A percentile compares a stretch with the other conserved stretches of the same genome.
Conservation (phyloP, 2,888 invertebrate genomes). For the Drosophila merina region DNA sequence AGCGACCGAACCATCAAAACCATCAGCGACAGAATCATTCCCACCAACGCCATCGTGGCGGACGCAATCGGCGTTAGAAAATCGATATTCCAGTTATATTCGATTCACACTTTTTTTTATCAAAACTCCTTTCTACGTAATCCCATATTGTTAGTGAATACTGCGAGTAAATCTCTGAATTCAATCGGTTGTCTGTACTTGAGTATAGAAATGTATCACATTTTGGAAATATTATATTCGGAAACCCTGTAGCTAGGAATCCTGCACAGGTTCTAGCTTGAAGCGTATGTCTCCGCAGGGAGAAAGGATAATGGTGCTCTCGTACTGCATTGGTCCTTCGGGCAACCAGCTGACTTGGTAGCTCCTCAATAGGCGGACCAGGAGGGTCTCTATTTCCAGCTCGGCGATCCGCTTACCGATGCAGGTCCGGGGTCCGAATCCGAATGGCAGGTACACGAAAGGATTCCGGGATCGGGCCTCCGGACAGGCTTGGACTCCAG, state of each 20-base stretch:
- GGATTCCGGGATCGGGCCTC: conserved; percentile 68
- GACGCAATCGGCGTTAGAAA: conserved; percentile 72
- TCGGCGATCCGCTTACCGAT: conserved; percentile 90
- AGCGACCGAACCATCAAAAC: conserved; percentile 43
- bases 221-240: background rate
- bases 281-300: conserved; percentile 82
- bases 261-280: conserved; percentile 71
- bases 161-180: conserved; percentile 51
- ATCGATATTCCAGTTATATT: background rate
- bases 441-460: conserved; percentile 86
- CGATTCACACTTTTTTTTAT: conserved; percentile 16
- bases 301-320: conserved; percentile 78
- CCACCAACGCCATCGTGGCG: conserved; percentile 70
- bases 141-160: conserved; percentile 52
- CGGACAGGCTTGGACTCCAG: conserved; percentile 56
- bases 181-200: conserved; percentile 24
- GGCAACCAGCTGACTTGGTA: conserved; percentile 78
- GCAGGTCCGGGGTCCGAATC: conserved; percentile 89
- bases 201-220: conserved; percentile 18
- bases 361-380: conserved; percentile 82
- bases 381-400: conserved; percentile 87
- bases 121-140: conserved; percentile 43
- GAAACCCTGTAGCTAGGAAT: background rate
- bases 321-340: conserved; percentile 68
- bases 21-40: conserved; percentile 54